These are phyloP conservation scores for Pheosia tremula DNA, from an alignment of 2,888 invertebrate genomes.

Conservation along the genomic window DNA sequence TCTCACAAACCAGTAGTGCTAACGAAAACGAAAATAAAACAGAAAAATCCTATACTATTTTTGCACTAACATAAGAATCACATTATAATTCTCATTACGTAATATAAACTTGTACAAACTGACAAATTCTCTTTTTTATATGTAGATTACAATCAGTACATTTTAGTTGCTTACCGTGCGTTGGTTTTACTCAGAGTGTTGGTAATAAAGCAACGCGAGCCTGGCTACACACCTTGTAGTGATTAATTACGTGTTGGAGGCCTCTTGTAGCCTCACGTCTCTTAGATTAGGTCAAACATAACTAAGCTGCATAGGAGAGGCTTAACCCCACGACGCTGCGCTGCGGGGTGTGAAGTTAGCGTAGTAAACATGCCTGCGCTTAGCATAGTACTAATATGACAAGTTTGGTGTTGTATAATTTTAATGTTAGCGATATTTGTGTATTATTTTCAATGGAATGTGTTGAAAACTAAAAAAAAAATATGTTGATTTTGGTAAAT, in stretches of 20 bases:
- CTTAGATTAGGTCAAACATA: too few relatives aligned
- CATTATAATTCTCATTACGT: slow-evolving; percentile 50
- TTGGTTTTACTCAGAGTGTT: slow-evolving; percentile 11
- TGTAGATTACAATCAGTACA: slow-evolving; percentile 39
- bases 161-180: slow-evolving; percentile 28
- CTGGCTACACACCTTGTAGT: background rate
- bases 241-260: background rate
- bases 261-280: background rate
- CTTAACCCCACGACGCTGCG: too few relatives aligned
- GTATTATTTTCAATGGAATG: slow-evolving; percentile 48
- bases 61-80: slow-evolving; percentile 49
- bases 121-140: slow-evolving; percentile 41
- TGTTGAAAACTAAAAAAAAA: slow-evolving; percentile 50
- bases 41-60: slow-evolving; percentile 44
- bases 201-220: slow-evolving; percentile 1
- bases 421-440: slow-evolving; percentile 51
- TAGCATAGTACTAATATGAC: slow-evolving; percentile 48
- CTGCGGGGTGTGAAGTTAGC: background rate
- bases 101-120: slow-evolving; percentile 54
- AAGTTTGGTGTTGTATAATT: slow-evolving; percentile 65
- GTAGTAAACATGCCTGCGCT: slow-evolving; percentile 29
- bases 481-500: slow-evolving; percentile 51
- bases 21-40: slow-evolving; percentile 32
- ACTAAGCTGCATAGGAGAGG: too few relatives aligned
- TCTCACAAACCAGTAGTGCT: slow-evolving; percentile 21